A percentile compares a stretch with the other conserved stretches of the same genome.
phyloP scores from a whole-genome alignment of 2,888 invertebrate genomes.

The Drosophila borborema region DNA sequence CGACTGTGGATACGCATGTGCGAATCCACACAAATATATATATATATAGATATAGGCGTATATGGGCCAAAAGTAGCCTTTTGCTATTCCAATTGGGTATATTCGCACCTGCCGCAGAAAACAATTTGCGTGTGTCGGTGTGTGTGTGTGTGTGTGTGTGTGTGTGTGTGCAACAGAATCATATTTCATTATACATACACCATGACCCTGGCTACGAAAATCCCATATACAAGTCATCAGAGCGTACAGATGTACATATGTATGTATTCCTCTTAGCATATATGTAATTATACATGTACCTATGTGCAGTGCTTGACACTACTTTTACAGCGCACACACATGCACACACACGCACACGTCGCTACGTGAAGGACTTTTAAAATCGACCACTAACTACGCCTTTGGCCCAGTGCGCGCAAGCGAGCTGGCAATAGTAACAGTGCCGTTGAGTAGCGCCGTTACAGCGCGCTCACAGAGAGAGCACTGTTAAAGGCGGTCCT shows the following conservation, averaged over 20 bases:
- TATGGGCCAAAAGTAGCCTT: slow-evolving; percentile 24
- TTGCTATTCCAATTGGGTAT: slow-evolving; percentile 30
- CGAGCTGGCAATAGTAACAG: slow-evolving; percentile 67
- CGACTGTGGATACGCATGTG: slow-evolving; percentile 47
- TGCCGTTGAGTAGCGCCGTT: slow-evolving; percentile 20
- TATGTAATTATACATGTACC: slow-evolving; percentile 27
- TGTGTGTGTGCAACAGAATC: slow-evolving; percentile 51
- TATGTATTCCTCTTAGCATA: background rate
- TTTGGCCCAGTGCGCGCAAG: slow-evolving; percentile 32
- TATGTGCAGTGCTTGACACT: slow-evolving; percentile 68
- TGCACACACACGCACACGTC: background rate
- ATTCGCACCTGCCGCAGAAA: slow-evolving; percentile 42
- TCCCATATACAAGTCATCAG: slow-evolving; percentile 23
- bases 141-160: slow-evolving; percentile 1
- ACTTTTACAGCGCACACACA: slow-evolving; percentile 63
- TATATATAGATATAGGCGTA: slow-evolving; percentile 9
- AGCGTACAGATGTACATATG: slow-evolving; percentile 1
- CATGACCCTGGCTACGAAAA: slow-evolving; percentile 74
- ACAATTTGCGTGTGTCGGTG: slow-evolving; percentile 4
- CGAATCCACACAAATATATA: slow-evolving; percentile 9
- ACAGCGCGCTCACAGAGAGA: slow-evolving; percentile 25
- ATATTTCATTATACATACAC: slow-evolving; percentile 61
- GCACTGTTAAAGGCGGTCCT: slow-evolving; percentile 3
- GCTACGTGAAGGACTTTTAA: slow-evolving; percentile 75
- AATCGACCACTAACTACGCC: slow-evolving; percentile 72